Base-by-base conservation (phyloP, 2,888 invertebrate genomes). In the Azorinus chamasolen region DNA sequence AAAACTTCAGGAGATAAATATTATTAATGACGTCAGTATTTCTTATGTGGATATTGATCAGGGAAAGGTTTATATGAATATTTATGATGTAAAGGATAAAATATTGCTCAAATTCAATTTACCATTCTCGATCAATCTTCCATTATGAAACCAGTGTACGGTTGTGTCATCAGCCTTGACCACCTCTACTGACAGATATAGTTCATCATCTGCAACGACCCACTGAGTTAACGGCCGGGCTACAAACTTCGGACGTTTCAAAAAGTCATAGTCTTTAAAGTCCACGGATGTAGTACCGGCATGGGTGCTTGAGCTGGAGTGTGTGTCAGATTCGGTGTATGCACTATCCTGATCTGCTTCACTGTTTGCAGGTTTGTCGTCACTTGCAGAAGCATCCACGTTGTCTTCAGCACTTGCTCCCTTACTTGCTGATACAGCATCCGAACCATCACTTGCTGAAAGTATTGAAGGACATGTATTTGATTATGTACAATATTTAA, bases 101-200 rank as follows among this genome's bases (percentile, higher is more conserved):
- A 10, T 4, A 32, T 20, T 51, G 4, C 20, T 18, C 4, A 14
- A 20, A 20, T 5, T 22, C 8, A 6, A 6, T 8, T 45, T 50
- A 70, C 70, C 57, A 16, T 59, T 55, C 8, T 51, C 45, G 10
- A 78, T 48, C 16, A 46, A 59, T 32, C 37, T 27, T 25, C 62
- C 69, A 18, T 73, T 68, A 39, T 78, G 78, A 41, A 59, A 78
- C 78, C 78, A 78, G 20, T 41, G 64, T 37, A 78, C 64, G 8
- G 59, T 48, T 22, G 61, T 20, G n/a, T 64, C 72, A 2, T 50
- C 58, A 12, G 71, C 45, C 32, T 72, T 58, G 1, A 63, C 48
- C 12, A 72, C 68, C 20, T 72, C 63, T 48, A 68, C 62, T 25
- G 68, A 54, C n/a, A 78, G 39, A 18, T 59, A 58, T n/a, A 78